Percentiles rank a stretch among this genome's conserved stretches.
Evolutionary conservation across 2,113 vertebrate genomes (phyloP).

Genomic region (Colistium nudipinnis): DNA sequence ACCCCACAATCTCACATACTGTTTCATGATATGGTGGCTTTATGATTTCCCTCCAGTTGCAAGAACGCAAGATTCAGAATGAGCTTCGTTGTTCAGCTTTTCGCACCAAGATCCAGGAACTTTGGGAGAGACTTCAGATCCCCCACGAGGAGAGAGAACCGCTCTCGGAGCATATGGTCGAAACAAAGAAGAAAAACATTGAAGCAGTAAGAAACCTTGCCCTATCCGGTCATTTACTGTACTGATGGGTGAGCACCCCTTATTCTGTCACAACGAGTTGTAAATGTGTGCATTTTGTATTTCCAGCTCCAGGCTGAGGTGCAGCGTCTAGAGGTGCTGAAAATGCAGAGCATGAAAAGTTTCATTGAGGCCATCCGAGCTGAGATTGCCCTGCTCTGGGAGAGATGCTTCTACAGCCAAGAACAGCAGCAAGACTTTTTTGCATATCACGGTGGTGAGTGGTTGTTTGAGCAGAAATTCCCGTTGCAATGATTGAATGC

Average conservation of each 20-base stretch:
- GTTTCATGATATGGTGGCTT: not conserved
- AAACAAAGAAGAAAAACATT: constrained; percentile 80
- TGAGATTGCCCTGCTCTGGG: constrained; percentile 88
- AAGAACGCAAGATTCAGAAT: constrained; percentile 81
- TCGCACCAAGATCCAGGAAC: constrained; percentile 81
- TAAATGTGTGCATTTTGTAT: not conserved
- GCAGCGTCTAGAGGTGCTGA: constrained; percentile 85
- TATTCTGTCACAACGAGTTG: not conserved
- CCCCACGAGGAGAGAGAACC: constrained; percentile 83
- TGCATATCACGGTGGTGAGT: constrained; percentile 82
- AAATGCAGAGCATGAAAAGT: constrained; percentile 86
- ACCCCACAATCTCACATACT: not conserved
- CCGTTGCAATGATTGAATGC: not conserved
- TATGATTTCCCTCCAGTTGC: constrained; percentile 77
- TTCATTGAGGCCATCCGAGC: constrained; percentile 82
- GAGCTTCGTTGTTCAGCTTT: constrained; percentile 80
- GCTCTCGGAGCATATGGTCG: constrained; percentile 77
- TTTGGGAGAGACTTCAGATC: constrained; percentile 90
- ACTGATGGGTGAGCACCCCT: not conserved
- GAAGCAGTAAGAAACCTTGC: constrained; percentile 84
- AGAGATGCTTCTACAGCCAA: constrained; percentile 88
- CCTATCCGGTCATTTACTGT: not conserved
- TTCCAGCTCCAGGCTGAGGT: constrained; percentile 86
- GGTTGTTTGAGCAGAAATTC: not conserved
- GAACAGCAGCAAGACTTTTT: constrained; percentile 86